These are phyloP conservation scores for Rhabdornis inornatus DNA, from an alignment of 2,113 vertebrate genomes.

Conservation along the genomic window DNA sequence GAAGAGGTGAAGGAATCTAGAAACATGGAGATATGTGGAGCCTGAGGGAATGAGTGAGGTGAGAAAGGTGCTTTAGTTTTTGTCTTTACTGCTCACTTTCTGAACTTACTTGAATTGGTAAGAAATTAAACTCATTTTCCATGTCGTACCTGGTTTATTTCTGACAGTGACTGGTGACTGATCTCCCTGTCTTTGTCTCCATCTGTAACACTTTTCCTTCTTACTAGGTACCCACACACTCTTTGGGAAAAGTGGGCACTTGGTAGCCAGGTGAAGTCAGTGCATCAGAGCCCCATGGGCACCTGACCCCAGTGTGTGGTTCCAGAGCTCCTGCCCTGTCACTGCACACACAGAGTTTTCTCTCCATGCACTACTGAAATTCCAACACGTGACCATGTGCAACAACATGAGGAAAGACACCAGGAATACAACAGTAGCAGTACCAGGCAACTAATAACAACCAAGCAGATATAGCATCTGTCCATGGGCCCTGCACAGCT, in stretches of 20 bases:
- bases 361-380: neutral
- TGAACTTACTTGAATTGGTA: neutral
- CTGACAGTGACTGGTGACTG: neutral
- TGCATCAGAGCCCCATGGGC: neutral
- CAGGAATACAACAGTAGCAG: neutral
- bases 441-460: neutral
- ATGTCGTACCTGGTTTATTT: neutral
- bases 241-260: neutral
- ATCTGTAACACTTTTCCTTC: neutral
- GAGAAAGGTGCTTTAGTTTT: neutral
- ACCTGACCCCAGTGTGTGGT: fast-evolving
- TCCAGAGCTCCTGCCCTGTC: neutral
- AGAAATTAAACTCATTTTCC: neutral
- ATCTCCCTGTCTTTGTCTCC: neutral
- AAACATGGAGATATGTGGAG: neutral
- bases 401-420: neutral
- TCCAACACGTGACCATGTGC: neutral
- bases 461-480: neutral
- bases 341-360: fast-evolving
- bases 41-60: too few species aligned
- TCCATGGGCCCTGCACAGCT: neutral
- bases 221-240: neutral
- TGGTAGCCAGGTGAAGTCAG: neutral
- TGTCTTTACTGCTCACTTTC: neutral
- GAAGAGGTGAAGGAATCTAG: neutral